Conservation (phyloP, 2,797 vertebrate genomes). For the Falco rusticolus region DNA sequence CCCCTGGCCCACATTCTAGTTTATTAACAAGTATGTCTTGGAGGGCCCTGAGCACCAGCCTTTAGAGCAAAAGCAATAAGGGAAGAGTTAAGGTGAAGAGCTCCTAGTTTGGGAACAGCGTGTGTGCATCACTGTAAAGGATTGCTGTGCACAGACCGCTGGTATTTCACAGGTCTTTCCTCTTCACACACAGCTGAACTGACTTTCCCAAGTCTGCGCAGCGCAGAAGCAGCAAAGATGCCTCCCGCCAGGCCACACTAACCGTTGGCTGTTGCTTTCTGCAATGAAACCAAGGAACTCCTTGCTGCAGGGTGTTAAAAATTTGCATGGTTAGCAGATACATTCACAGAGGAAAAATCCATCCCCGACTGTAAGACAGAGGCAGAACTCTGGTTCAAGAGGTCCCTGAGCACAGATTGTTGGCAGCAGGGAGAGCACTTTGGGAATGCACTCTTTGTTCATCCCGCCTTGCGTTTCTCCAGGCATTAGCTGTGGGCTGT, state of each 20-base stretch:
- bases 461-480: not conserved
- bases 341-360: not conserved
- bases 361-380: not conserved
- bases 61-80: not conserved
- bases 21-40: not conserved
- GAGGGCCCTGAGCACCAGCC: rapidly evolving
- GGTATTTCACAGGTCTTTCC: not conserved
- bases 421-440: not conserved
- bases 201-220: not conserved
- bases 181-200: not conserved
- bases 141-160: not conserved
- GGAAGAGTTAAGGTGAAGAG: not conserved
- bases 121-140: not conserved
- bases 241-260: not conserved
- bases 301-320: not conserved
- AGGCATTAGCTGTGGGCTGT: not conserved
- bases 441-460: not conserved
- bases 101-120: not conserved
- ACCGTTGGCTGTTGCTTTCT: rapidly evolving
- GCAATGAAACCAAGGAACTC: not conserved
- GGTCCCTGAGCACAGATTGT: not conserved
- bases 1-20: not conserved
- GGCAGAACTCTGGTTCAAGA: not conserved
- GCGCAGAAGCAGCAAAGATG: not conserved
- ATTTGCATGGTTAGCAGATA: not conserved